Evolutionary conservation across 2,797 vertebrate genomes (phyloP).

Genomic region (Ptychadena robeensis): DNA sequence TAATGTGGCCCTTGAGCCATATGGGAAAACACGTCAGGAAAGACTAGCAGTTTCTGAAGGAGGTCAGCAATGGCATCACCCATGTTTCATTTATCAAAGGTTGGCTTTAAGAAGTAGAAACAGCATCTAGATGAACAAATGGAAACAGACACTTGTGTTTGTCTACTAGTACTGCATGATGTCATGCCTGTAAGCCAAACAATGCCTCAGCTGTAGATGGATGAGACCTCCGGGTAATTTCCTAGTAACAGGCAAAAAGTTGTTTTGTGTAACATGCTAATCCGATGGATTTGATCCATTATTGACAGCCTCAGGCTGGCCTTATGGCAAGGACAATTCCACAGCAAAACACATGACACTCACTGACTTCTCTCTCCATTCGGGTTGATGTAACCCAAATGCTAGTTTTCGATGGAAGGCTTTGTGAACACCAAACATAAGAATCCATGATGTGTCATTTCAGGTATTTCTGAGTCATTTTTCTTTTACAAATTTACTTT

Average conservation of each 20-base stretch:
- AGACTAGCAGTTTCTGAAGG: background rate
- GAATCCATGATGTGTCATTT: background rate
- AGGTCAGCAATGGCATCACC: background rate
- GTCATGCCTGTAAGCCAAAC: background rate
- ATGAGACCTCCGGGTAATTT: slow-evolving; percentile 7
- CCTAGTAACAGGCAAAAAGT: slow-evolving; percentile 1
- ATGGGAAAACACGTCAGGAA: no score
- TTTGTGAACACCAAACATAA: background rate
- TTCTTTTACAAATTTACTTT: no score
- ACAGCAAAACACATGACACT: background rate
- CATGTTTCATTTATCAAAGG: background rate
- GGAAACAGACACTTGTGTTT: background rate
- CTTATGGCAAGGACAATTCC: background rate
- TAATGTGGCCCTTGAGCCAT: no score
- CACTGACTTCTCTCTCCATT: background rate
- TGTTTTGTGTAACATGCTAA: background rate
- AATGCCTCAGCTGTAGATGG: background rate
- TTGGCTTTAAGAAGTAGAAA: background rate
- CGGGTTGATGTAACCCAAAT: background rate
- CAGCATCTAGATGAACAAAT: background rate
- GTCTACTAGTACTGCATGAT: background rate
- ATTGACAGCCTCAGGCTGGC: background rate
- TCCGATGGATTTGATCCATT: background rate
- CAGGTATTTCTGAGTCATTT: background rate
- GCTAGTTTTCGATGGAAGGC: background rate